These are phyloP conservation scores for Athetis lepigone DNA, from an alignment of 2,888 invertebrate genomes.

Conservation along the genomic window DNA sequence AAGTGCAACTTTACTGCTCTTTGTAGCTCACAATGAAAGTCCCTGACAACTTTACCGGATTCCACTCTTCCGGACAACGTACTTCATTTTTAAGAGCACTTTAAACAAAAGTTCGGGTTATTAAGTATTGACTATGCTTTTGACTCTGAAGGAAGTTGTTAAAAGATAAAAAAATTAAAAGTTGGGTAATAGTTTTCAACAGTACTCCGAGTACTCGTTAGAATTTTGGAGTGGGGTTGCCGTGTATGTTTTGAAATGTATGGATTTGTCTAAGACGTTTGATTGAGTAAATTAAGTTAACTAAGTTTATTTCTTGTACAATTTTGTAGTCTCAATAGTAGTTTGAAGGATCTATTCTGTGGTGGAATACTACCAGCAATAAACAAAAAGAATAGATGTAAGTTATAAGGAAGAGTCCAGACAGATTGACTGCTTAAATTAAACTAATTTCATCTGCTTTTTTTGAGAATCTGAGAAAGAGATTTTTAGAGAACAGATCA, in stretches of 20 bases:
- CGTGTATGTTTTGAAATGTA: neutral
- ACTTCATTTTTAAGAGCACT: conserved; percentile 60
- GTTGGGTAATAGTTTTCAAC: conserved; percentile 19
- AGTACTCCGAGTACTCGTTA: neutral
- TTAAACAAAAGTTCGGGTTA: conserved; percentile 57
- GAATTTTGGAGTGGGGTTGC: conserved; percentile 8
- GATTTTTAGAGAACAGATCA: too few species aligned
- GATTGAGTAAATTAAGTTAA: conserved; percentile 7
- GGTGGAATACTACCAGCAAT: too few species aligned
- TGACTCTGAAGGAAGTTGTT: conserved; percentile 55
- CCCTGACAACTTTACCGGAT: conserved; percentile 67
- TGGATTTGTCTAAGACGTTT: conserved; percentile 19
- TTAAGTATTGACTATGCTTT: conserved; percentile 56
- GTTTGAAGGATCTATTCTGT: too few species aligned
- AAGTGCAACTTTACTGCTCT: conserved; percentile 74
- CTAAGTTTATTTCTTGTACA: neutral
- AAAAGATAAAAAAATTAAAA: conserved; percentile 44
- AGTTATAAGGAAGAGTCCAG: too few species aligned
- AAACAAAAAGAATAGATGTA: too few species aligned
- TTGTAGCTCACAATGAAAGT: conserved; percentile 73
- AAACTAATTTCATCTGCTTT: too few species aligned
- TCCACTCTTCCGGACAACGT: conserved; percentile 66
- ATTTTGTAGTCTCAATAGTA: too few species aligned
- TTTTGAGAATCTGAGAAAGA: too few species aligned
- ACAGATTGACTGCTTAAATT: too few species aligned